These are phyloP conservation scores for Ditula angustiorana DNA, from an alignment of 2,888 invertebrate genomes.

Conservation along the genomic window DNA sequence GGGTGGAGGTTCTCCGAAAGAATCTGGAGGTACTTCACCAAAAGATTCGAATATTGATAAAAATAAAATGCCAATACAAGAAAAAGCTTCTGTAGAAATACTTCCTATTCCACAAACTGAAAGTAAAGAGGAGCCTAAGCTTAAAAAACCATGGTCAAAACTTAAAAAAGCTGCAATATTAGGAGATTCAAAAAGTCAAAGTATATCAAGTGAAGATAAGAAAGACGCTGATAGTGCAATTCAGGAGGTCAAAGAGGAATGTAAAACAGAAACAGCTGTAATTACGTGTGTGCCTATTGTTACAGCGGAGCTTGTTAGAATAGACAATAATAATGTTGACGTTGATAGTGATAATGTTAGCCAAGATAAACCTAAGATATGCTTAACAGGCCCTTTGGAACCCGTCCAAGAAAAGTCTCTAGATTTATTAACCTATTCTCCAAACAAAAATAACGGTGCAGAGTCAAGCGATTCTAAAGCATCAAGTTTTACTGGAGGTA, in stretches of 20 bases:
- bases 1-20: constrained; percentile 65
- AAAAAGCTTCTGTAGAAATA: constrained; percentile 69
- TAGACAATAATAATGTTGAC: constrained; percentile 80
- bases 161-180: constrained; percentile 90
- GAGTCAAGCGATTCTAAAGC: constrained; percentile 60
- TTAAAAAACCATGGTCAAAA: constrained; percentile 90
- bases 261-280: constrained; percentile 58
- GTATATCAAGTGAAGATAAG: constrained; percentile 71
- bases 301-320: constrained; percentile 78
- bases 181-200: constrained; percentile 78
- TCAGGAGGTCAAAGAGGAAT: constrained; percentile 54
- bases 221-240: constrained; percentile 55
- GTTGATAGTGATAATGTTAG: constrained; percentile 67
- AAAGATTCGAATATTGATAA: constrained; percentile 56
- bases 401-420: constrained; percentile 77
- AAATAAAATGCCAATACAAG: constrained; percentile 57
- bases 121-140: constrained; percentile 68
- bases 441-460: constrained; percentile 61
- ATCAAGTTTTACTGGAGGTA: constrained; percentile 54
- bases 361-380: constrained; percentile 73
- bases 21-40: constrained; percentile 52
- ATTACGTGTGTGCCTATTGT: constrained; percentile 72
- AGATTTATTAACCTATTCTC: constrained; percentile 77
- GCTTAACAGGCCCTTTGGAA: constrained; percentile 76
- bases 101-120: constrained; percentile 62